A percentile compares a stretch with the other conserved stretches of the same genome.
phyloP scores from a whole-genome alignment of 2,113 vertebrate genomes.

The Irena cyanogastra region DNA sequence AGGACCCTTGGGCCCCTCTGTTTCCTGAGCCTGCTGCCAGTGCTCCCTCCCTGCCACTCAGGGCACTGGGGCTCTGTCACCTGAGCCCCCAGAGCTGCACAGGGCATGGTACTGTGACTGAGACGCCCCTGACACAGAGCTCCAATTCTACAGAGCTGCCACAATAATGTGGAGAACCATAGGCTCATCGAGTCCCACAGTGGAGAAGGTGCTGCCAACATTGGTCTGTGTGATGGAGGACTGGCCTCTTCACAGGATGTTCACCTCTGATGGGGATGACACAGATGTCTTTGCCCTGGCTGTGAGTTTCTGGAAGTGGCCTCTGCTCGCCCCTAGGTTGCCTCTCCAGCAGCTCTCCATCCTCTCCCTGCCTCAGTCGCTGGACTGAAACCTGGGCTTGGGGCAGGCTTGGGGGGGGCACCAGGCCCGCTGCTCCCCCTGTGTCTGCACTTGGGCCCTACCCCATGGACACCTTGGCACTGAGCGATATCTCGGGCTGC shows the following conservation, averaged over 20 bases:
- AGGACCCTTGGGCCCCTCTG: not conserved
- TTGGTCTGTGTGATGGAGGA: not conserved
- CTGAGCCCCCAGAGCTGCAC: too few relatives aligned
- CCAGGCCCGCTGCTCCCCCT: too few relatives aligned
- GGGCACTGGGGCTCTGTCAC: too few relatives aligned
- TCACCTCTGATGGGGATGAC: not conserved
- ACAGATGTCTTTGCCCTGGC: not conserved
- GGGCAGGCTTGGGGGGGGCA: not conserved
- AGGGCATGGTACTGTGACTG: not conserved
- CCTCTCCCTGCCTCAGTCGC: not conserved
- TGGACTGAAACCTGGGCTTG: not conserved
- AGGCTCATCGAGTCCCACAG: too few relatives aligned
- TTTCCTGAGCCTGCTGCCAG: not conserved
- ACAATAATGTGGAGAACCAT: not conserved
- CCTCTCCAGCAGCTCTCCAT: too few relatives aligned
- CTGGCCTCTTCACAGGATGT: not conserved
- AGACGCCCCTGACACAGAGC: not conserved
- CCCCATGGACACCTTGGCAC: too few relatives aligned
- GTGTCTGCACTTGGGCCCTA: not conserved
- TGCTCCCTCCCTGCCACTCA: not conserved
- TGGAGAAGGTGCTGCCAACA: not conserved
- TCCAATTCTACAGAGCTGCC: not conserved
- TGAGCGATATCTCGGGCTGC: too few relatives aligned
- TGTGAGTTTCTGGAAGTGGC: not conserved
- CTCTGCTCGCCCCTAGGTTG: too few relatives aligned